Conservation (phyloP, 2,113 vertebrate species). For the Scortum barcoo region DNA sequence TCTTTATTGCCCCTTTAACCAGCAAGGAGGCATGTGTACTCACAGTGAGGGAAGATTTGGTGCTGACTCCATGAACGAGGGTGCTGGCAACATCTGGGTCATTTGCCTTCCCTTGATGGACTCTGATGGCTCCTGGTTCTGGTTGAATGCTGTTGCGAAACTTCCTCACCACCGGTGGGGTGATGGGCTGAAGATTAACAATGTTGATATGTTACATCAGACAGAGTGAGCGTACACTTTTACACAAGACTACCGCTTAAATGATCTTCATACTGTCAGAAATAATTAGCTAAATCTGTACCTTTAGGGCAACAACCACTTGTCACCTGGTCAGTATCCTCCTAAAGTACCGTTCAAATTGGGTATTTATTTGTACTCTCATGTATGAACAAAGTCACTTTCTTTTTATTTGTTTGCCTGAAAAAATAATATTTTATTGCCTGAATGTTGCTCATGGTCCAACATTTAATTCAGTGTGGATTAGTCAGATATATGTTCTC, state of each 20-base stretch:
- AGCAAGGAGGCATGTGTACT: constrained; percentile 37
- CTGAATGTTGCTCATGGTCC: too few species aligned
- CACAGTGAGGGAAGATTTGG: constrained; percentile 77
- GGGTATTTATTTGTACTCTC: too few species aligned
- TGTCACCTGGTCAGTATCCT: too few species aligned
- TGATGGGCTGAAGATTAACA: constrained; percentile 79
- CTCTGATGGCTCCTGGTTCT: constrained; percentile 80
- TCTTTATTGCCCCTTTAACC: neutral
- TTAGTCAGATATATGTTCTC: too few species aligned
- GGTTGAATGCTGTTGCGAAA: constrained; percentile 84
- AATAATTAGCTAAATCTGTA: too few species aligned
- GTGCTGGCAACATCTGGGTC: constrained; percentile 86
- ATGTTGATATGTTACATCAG: neutral
- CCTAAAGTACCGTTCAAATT: too few species aligned
- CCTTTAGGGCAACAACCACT: too few species aligned
- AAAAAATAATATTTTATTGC: too few species aligned
- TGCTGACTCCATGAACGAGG: constrained; percentile 86
- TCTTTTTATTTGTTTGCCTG: too few species aligned
- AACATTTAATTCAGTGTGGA: too few species aligned
- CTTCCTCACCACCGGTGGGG: constrained; percentile 84
- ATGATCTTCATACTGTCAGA: neutral
- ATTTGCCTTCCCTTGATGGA: constrained; percentile 87
- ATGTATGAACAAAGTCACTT: too few species aligned
- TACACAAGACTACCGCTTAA: neutral
- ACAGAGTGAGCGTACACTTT: neutral